Base-by-base conservation (phyloP, 2,797 vertebrate species). In the Pterois miles region DNA sequence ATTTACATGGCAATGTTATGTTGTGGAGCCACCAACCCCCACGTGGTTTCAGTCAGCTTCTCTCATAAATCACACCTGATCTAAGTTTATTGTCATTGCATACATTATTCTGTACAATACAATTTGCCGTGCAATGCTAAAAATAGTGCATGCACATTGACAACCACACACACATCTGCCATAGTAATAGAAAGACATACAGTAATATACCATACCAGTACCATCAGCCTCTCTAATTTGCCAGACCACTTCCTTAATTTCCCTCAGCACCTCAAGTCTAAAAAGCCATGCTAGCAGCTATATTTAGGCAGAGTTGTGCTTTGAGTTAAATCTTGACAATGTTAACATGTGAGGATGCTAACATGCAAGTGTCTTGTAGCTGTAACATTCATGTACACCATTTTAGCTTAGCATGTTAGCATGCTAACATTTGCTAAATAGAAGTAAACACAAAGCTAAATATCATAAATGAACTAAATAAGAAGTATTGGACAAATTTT, bases 11-110 rank as follows among this genome's bases (percentile, higher is more conserved):
- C 3, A 57, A 4, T 54, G 33, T 57, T 9, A 8, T 64, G 23
- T 4, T 65, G 4, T 33, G 8, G 33, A 65, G 20, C 1, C 12
- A n/a, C 56, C 59, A 62, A 22, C 22, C 0, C 74, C 22, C 67
- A 46, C 56, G 23, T 11, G 27, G 53, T n/a, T 33, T 73, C 58
- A 58, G 34, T 48, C 73, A 36, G 74, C 40, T 71, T 64, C 50
- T 58, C n/a, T 56, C 67, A 54, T 74, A 36, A 71, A 20, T 75
- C 31, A 0, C 40, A 25, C 43, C 43, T 65, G 12, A 68, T 69
- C 52, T 25, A 66, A 65, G 53, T 46, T 46, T 46, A 46, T 46
- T 46, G 43, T 46, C 0, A 46, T 20, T 46, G 16, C 40, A 46
- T 0, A 46, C 43, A 46, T 46, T 46, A 8, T 46, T 46, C 43